Base-by-base conservation (phyloP, 2,113 vertebrate genomes). In the Regulus satrapa region DNA sequence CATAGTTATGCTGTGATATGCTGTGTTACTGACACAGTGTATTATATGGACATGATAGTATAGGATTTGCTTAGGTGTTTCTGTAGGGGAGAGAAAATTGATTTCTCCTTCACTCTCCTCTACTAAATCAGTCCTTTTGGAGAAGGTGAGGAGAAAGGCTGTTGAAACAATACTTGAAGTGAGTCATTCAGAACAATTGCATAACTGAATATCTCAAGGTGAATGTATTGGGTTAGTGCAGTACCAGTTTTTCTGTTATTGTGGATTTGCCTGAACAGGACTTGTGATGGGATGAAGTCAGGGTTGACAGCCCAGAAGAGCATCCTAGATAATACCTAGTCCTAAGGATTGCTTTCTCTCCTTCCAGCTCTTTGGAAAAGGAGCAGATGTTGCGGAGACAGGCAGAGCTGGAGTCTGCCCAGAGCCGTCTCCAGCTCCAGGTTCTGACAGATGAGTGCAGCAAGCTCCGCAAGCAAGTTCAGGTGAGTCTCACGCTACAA, bases 321-420 rank as follows among this genome's bases (percentile, higher is more conserved):
- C 32, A 20, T 74, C 66, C 43, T 64, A 29, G 32, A 4, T 75
- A 72, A 32, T 40, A n/a, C 41, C 59, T 43, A 36, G 10, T 26
- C 23, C 36, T 95, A 34, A 94, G 48, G 18, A 9, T 46, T 49
- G 29, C 36, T 31, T 48, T 91, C 49, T 9, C 6, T 91, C 38
- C 14, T 15, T 88, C 10, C 85, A 99, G 99, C 91, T 98, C 97
- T 88, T 96, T 99, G 88, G 97, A 98, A 64, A 98, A 98, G 96
- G 99, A 99, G 90, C 98, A 99, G 72, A 95, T 85, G 80, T 74
- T 98, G 59, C 97, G 99, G 72, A 98, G 98, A 56, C 98, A 98
- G 68, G 99, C 99, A 1, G 99, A 99, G 93, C 96, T 99, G 96
- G 99, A 99, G 64, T 98, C 99, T 0, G 99, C 99, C 6, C 98